Percentiles rank a stretch among this genome's conserved stretches.
Evolutionary conservation across 2,888 invertebrate species (phyloP).

Genomic region (Synergus laeviventris): DNA sequence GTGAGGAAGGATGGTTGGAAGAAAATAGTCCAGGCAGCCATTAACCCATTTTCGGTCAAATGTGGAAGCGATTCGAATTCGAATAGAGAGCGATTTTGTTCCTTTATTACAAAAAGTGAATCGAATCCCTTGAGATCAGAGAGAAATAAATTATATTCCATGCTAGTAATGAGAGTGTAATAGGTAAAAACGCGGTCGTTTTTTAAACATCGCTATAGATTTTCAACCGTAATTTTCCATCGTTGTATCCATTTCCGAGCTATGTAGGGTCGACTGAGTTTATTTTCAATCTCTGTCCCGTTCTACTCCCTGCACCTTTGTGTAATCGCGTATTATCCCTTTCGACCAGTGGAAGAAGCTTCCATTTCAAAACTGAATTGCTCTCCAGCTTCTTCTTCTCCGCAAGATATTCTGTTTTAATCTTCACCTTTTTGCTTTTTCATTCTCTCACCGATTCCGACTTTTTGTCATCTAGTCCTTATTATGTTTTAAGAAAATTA

Average conservation of each 20-base stretch:
- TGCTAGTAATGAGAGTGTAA: slow-evolving; percentile 30
- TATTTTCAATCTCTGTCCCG: slow-evolving; percentile 29
- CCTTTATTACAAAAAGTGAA: background rate
- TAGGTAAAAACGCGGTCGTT: background rate
- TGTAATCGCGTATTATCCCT: background rate
- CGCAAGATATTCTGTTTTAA: slow-evolving; percentile 7
- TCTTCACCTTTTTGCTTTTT: slow-evolving; percentile 15
- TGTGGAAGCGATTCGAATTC: slow-evolving; percentile 3
- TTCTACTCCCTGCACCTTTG: slow-evolving; percentile 17
- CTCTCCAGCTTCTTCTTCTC: background rate
- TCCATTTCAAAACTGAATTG: slow-evolving; percentile 10
- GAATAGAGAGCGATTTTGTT: background rate
- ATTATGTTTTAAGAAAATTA: no score
- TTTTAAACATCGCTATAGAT: slow-evolving; percentile 12
- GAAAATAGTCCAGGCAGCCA: background rate
- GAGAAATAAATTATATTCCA: slow-evolving; percentile 14
- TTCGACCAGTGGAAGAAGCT: background rate
- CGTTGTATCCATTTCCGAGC: slow-evolving; percentile 28
- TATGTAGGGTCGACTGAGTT: slow-evolving; percentile 24
- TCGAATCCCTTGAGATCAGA: background rate
- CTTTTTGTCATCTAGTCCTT: no score
- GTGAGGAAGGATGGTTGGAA: background rate
- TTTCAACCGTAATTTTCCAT: slow-evolving; percentile 13
- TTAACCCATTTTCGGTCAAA: slow-evolving; percentile 20
- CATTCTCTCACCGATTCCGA: background rate